Base-by-base conservation (phyloP, 2,888 invertebrate species). In the Harmothoe impar region DNA sequence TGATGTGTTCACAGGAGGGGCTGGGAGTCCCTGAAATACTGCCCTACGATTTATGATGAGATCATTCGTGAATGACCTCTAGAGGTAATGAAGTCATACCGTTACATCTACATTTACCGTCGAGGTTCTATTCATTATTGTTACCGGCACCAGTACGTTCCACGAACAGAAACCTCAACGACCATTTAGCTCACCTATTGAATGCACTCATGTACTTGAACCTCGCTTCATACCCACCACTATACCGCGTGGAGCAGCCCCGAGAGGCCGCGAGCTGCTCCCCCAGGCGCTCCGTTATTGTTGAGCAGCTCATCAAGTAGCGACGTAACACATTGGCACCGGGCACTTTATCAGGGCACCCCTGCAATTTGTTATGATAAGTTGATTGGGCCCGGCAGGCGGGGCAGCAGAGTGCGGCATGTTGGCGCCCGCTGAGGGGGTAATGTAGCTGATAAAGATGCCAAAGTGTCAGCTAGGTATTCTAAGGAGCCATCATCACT, bases 311-410 rank as follows among this genome's bases (percentile, higher is more conserved):
- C 72, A 72, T 72, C 72, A 29, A 72, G 72, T 72, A 25, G 72
- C 29, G 25, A 29, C 72, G 29, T 72, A 72, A 84, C 84, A 43
- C 84, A 35, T 84, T 84, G 84, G 84, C 84, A 84, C 72, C 52
- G 15, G 20, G 0, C 25, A 3, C 86, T 86, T 86, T 52, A 52
- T 52, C 10, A 12, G n/a, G 15, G 35, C 0, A 5, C 54, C 56
- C 54, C 86, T 86, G 86, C 86, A 86, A 86, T 86, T 54, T 86
- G 86, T 86, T 86, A 86, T 52, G 54, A 86, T 86, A 86, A 86
- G 29, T 0, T 10, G 86, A 52, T 52, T 54, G 86, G n/a, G 17
- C 25, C 0, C 17, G 86, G 86, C 86, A 54, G 29, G 29, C 20
- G 62, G n/a, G 62, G 62, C 62, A 20, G 29, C 86, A 3, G 33